A percentile compares a stretch with the other conserved stretches of the same genome.
phyloP scores from a whole-genome alignment of 2,113 vertebrate species.

The Casuarius casuarius region DNA sequence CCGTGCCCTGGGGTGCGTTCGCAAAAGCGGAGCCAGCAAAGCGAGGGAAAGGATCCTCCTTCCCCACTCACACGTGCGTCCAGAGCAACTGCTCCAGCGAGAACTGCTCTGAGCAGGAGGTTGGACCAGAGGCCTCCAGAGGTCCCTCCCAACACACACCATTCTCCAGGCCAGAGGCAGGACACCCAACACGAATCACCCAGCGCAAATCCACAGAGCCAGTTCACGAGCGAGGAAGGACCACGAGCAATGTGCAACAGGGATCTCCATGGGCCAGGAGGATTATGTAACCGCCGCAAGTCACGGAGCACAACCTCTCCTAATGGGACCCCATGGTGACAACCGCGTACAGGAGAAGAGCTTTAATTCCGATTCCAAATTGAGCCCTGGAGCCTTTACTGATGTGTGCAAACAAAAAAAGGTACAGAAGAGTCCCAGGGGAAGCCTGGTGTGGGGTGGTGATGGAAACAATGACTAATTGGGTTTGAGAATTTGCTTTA shows the following conservation, averaged over 20 bases:
- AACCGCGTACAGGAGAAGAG: not conserved
- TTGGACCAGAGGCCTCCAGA: not conserved
- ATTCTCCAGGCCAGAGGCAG: not conserved
- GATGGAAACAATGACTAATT: slow-evolving; percentile 16
- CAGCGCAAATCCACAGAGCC: not conserved
- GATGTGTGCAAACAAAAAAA: not conserved
- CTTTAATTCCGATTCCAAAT: not conserved
- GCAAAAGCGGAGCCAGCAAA: not conserved
- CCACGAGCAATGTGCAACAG: not conserved
- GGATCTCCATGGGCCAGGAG: not conserved
- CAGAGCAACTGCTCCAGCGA: not conserved
- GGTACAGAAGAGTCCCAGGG: not conserved
- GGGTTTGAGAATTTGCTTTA: not conserved
- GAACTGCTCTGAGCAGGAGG: not conserved
- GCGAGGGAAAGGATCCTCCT: not conserved
- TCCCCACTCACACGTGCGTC: fast-evolving
- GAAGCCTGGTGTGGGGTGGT: not conserved
- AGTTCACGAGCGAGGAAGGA: not conserved
- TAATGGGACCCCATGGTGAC: not conserved
- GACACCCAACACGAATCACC: no score
- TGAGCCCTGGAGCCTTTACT: not conserved
- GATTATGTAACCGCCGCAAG: fast-evolving
- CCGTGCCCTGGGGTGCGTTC: not conserved
- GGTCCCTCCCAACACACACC: not conserved
- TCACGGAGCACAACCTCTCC: fast-evolving